Conservation (phyloP, 2,113 vertebrate species). For the Butastur rufipennis region DNA sequence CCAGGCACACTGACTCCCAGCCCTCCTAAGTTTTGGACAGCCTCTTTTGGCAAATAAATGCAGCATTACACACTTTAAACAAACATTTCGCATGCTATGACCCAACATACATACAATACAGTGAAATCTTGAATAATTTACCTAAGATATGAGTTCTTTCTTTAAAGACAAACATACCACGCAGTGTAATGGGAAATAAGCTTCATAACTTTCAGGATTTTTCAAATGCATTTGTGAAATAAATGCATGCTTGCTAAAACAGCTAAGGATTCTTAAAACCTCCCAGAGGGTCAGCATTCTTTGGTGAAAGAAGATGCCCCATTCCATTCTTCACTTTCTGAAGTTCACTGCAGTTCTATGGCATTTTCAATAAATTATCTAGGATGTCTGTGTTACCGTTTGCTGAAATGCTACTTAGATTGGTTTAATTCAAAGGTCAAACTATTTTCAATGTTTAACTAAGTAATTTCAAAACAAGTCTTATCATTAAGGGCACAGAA, state of each 20-base stretch:
- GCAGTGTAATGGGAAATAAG: not conserved
- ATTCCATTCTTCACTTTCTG: not conserved
- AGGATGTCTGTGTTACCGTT: not conserved
- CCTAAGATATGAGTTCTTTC: not conserved
- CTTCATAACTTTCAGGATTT: not conserved
- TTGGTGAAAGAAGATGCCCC: not conserved
- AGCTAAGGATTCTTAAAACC: not conserved
- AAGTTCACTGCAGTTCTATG: not conserved
- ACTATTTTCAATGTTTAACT: conserved; percentile 29
- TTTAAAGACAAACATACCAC: not conserved
- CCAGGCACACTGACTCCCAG: not conserved
- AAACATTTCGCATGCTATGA: not conserved
- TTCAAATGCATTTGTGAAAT: conserved; percentile 1
- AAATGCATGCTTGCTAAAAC: not conserved
- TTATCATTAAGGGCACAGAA: conserved; percentile 17
- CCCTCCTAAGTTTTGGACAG: not conserved
- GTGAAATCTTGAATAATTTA: not conserved
- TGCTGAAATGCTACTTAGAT: conserved; percentile 33
- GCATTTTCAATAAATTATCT: conserved; percentile 33
- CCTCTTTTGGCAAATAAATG: not conserved
- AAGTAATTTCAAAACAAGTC: conserved; percentile 14
- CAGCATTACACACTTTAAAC: not conserved
- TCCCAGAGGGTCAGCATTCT: not conserved
- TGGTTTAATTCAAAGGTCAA: conserved; percentile 52
- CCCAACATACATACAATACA: not conserved